Evolutionary conservation across 2,888 invertebrate species (phyloP).

Genomic region (Toxonevra muliebris): DNA sequence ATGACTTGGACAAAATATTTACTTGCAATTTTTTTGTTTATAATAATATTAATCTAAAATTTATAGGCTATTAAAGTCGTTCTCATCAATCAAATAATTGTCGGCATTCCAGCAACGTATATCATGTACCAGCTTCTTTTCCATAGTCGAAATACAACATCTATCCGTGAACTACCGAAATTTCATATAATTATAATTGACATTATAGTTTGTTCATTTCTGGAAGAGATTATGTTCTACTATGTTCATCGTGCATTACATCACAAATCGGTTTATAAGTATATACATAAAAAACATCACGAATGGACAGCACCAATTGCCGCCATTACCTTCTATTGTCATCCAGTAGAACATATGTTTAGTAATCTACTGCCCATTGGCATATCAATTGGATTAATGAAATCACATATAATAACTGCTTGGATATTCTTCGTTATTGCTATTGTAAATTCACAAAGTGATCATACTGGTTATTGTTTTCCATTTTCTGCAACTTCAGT

Average conservation of each 20-base stretch:
- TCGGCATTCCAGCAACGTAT: constrained; percentile 71
- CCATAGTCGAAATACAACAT: constrained; percentile 54
- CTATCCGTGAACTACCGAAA: constrained; percentile 74
- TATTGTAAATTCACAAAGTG: constrained; percentile 77
- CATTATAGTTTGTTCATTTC: constrained; percentile 73
- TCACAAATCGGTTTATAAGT: constrained; percentile 76
- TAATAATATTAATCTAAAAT: constrained; percentile 24
- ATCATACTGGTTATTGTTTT: constrained; percentile 85
- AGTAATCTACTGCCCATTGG: constrained; percentile 80
- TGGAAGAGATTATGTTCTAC: constrained; percentile 84
- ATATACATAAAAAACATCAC: constrained; percentile 85
- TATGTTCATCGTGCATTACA: constrained; percentile 84
- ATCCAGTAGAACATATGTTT: constrained; percentile 53
- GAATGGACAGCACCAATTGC: constrained; percentile 88
- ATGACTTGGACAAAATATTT: too few species aligned
- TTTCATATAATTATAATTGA: constrained; percentile 76
- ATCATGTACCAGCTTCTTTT: constrained; percentile 22
- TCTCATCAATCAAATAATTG: constrained; percentile 76
- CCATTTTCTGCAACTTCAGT: constrained; percentile 77
- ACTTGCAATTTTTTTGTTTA: too few species aligned
- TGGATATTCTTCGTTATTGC: constrained; percentile 80
- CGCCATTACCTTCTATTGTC: constrained; percentile 74
- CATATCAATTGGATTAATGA: constrained; percentile 74
- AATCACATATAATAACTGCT: constrained; percentile 76
- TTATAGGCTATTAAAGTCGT: constrained; percentile 71